These are phyloP conservation scores for Corythoichthys intestinalis DNA, from an alignment of 2,113 vertebrate genomes.

Conservation along the genomic window DNA sequence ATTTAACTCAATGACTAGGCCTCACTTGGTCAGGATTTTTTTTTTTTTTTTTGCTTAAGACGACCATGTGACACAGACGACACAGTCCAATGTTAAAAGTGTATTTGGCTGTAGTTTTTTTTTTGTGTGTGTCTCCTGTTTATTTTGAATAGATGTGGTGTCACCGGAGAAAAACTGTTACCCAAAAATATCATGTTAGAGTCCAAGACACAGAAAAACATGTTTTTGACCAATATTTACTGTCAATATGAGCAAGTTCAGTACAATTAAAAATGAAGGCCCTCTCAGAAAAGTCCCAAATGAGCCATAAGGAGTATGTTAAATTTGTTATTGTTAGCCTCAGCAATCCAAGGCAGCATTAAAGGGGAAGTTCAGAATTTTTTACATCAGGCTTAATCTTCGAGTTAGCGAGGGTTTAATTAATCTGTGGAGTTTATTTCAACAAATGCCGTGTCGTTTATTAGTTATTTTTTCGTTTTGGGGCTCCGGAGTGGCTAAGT, in stretches of 20 bases:
- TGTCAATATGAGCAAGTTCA: background rate
- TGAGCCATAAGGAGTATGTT: too few species aligned
- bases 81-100: background rate
- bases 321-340: too few species aligned
- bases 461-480: too few species aligned
- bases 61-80: background rate
- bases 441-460: too few species aligned
- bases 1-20: background rate
- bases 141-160: background rate
- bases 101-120: background rate
- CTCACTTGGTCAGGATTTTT: background rate
- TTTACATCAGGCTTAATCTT: too few species aligned
- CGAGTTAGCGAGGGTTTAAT: too few species aligned
- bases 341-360: too few species aligned
- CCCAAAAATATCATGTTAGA: background rate
- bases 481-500: too few species aligned
- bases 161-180: background rate
- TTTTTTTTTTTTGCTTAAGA: background rate
- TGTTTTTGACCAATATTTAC: background rate
- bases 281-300: background rate
- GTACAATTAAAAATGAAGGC: background rate
- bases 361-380: too few species aligned
- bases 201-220: background rate
- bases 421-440: too few species aligned
- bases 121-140: background rate